These are phyloP conservation scores for Mergus octosetaceus DNA, from an alignment of 2,797 vertebrate species.

Conservation along the genomic window DNA sequence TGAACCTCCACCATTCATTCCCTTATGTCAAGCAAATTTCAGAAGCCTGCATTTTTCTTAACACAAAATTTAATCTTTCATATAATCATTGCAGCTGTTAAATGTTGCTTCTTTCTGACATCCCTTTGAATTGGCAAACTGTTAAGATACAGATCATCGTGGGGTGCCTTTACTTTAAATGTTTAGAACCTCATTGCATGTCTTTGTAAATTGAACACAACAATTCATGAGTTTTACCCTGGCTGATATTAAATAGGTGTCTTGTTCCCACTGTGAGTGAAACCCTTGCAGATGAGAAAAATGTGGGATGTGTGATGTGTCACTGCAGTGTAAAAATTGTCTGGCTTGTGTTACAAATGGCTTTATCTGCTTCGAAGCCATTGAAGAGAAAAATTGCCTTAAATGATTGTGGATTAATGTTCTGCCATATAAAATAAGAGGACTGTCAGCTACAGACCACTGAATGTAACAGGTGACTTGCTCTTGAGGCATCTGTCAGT, in stretches of 20 bases:
- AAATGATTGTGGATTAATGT: not conserved
- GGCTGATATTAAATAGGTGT: not conserved
- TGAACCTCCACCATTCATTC: not conserved
- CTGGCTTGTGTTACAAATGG: constrained; percentile 28
- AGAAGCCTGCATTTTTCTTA: not conserved
- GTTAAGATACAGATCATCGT: not conserved
- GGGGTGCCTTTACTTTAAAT: not conserved
- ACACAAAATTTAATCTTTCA: not conserved
- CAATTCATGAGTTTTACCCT: not conserved
- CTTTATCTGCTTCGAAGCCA: constrained; percentile 31
- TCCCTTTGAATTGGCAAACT: not conserved
- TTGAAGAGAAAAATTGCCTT: not conserved
- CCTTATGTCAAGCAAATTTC: not conserved
- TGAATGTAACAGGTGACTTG: constrained; percentile 6
- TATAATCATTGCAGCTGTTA: not conserved
- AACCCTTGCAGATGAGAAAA: constrained; percentile 27
- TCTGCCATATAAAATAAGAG: not conserved
- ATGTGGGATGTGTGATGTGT: not conserved
- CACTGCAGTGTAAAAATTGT: not conserved
- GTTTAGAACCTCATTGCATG: not conserved
- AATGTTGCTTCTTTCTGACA: not conserved
- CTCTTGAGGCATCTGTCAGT: constrained; percentile 5
- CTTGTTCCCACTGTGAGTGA: not conserved
- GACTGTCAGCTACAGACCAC: not conserved
- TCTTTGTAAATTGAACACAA: constrained; percentile 2